These are phyloP conservation scores for Poicephalus meyeri DNA, from an alignment of 2,113 vertebrate genomes.

Conservation along the genomic window DNA sequence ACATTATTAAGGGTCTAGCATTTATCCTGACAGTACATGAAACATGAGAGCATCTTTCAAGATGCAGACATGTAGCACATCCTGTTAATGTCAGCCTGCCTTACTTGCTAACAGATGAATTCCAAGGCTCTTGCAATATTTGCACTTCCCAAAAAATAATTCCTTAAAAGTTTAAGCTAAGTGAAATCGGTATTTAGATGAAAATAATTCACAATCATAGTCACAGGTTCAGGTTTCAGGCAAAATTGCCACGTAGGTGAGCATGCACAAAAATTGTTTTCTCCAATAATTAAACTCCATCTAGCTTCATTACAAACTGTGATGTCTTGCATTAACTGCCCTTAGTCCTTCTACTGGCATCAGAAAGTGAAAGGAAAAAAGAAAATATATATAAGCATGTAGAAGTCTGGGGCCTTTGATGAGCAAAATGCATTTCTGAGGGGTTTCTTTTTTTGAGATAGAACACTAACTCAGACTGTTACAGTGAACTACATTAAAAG, in stretches of 20 bases:
- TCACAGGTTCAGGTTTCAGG: background rate
- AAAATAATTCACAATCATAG: background rate
- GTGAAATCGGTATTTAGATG: background rate
- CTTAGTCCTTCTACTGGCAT: background rate
- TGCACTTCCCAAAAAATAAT: background rate
- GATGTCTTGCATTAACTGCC: background rate
- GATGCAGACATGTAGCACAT: background rate
- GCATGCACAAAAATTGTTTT: background rate
- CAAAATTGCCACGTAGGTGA: background rate
- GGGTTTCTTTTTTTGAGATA: background rate
- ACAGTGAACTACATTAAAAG: background rate
- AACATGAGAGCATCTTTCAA: background rate
- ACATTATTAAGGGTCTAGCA: background rate
- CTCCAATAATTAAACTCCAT: background rate
- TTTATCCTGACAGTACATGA: background rate
- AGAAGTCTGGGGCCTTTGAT: background rate
- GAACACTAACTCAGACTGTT: background rate
- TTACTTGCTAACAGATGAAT: background rate
- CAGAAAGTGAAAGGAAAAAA: background rate
- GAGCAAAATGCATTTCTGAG: background rate
- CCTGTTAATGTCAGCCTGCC: background rate
- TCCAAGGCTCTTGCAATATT: background rate
- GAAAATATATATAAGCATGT: background rate
- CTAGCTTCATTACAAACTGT: background rate
- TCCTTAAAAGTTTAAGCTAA: background rate